Evolutionary conservation across 2,113 vertebrate genomes (phyloP), one percentile per base, ranked within the genome.

Genomic region (Xenopus laevis): DNA sequence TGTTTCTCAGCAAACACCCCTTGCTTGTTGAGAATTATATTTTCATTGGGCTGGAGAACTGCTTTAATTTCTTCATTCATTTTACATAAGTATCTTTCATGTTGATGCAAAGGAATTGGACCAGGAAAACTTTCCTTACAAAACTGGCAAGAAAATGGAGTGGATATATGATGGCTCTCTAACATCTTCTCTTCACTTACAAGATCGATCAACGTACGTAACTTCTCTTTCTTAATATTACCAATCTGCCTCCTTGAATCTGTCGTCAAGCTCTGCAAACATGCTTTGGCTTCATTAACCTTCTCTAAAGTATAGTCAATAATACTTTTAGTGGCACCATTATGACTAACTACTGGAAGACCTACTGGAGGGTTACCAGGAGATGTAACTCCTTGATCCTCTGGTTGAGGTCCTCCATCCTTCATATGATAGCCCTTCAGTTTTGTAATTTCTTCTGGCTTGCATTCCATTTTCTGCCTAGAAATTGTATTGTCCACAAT

Each of bases 261-360:
- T 60, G 92, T 92, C 23, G 93, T 98, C 87, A 99, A 94, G 90
- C 96, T 98, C 93, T 99, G 96, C 88, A 99, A 95, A 91, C 97
- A 99, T 89, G 97, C 97, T 97, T 99, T 99, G 95, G 97, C 97
- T 96, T 99, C 97, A 78, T 99, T 99, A 83, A 99, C 97, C 85
- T 99, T 99, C 83, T 99, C 97, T 87, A 99, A 86, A 3, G 97
- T 99, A 78, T 99, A 99, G 90, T 99, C 97, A 84, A 99, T 99
- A 91, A 99, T 99, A 94, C 94, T 99, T 91, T 98, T 99, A 88
- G 97, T 98, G 90, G 97, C 95, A 84, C 97, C 97, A 72, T 99
- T 99, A 93, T 98, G 97, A 89, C 92, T 98, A 87, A 99, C 93
- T 60, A 99, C 93, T 73, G 97, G 96, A 89, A 99, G 95, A 85